Evolutionary conservation across 2,888 invertebrate genomes (phyloP).

Genomic region (Plemyria rubiginata): DNA sequence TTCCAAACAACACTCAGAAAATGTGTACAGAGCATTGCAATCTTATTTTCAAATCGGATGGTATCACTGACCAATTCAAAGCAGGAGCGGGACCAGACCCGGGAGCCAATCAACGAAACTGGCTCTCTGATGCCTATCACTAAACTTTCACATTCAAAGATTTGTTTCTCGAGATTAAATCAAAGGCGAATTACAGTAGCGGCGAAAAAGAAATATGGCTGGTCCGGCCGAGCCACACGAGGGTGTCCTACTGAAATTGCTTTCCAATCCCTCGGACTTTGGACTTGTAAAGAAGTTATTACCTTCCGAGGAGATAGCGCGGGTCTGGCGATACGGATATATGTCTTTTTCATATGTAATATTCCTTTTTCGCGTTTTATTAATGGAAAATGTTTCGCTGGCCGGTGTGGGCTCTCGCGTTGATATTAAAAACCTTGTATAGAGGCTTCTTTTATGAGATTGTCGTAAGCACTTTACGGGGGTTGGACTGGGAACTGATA

Average conservation of each 20-base stretch:
- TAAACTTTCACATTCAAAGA: slow-evolving; percentile 84
- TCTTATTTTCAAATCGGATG: slow-evolving; percentile 78
- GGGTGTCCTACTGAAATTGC: slow-evolving; percentile 85
- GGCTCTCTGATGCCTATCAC: slow-evolving; percentile 80
- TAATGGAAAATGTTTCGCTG: slow-evolving; percentile 85
- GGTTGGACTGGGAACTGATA: slow-evolving; percentile 35
- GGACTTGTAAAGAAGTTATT: slow-evolving; percentile 87
- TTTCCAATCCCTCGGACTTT: slow-evolving; percentile 87
- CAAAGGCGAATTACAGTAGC: slow-evolving; percentile 84
- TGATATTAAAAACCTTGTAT: slow-evolving; percentile 80
- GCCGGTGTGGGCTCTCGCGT: slow-evolving; percentile 78
- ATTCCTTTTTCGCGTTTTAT: slow-evolving; percentile 86
- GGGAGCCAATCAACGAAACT: slow-evolving; percentile 83
- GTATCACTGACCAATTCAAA: slow-evolving; percentile 46
- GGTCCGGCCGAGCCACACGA: slow-evolving; percentile 78
- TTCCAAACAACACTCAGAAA: slow-evolving; percentile 43
- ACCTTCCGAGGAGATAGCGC: slow-evolving; percentile 85
- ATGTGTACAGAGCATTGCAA: slow-evolving; percentile 75
- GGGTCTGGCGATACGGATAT: slow-evolving; percentile 85
- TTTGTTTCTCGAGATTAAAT: slow-evolving; percentile 85
- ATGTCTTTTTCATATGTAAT: slow-evolving; percentile 85
- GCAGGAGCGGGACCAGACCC: slow-evolving; percentile 39
- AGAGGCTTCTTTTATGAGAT: slow-evolving; percentile 76
- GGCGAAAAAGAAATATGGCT: slow-evolving; percentile 84
- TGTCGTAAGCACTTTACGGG: slow-evolving; percentile 72